Percentiles rank a stretch among this genome's conserved stretches.
These are phyloP conservation scores for Pimpla rufipes DNA, from an alignment of 2,888 invertebrate genomes.

Conservation along the genomic window DNA sequence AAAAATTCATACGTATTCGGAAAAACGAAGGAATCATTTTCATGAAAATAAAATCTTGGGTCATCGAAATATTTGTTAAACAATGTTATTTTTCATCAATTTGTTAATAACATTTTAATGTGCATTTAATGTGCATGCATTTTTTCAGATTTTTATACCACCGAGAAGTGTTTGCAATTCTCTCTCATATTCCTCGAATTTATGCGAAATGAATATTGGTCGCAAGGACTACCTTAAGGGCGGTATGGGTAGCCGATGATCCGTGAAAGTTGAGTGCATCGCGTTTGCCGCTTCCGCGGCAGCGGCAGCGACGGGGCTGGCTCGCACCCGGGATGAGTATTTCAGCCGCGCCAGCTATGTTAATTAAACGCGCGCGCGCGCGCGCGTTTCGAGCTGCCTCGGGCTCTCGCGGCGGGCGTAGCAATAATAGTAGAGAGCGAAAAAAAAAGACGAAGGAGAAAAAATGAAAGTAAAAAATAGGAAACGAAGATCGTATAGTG, in stretches of 20 bases:
- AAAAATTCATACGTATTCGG: too few species aligned
- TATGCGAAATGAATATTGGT: too few species aligned
- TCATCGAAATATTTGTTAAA: too few species aligned
- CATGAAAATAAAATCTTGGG: too few species aligned
- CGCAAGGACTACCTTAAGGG: slow-evolving; percentile 74
- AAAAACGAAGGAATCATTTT: too few species aligned
- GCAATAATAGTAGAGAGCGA: slow-evolving; percentile 59
- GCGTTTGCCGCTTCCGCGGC: slow-evolving; percentile 56
- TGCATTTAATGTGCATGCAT: too few species aligned
- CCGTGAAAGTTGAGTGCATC: slow-evolving; percentile 74
- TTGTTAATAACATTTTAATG: too few species aligned
- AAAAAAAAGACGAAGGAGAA: slow-evolving; percentile 46
- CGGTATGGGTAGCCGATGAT: slow-evolving; percentile 71
- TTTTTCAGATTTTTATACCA: too few species aligned
- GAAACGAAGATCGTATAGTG: slow-evolving; percentile 57
- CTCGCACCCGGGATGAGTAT: slow-evolving; percentile 75
- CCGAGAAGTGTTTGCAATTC: too few species aligned
- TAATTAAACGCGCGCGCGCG: slow-evolving; percentile 85
- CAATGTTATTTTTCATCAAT: too few species aligned
- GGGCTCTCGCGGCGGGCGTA: slow-evolving; percentile 71
- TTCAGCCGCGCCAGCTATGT: slow-evolving; percentile 82
- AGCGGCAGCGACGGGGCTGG: too few species aligned
- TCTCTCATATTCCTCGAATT: too few species aligned
- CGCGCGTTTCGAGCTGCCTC: slow-evolving; percentile 81
- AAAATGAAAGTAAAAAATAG: slow-evolving; percentile 59